A percentile compares a stretch with the other conserved stretches of the same genome.
Conservation (phyloP, 2,113 vertebrate genomes). For the Xenus cinereus region DNA sequence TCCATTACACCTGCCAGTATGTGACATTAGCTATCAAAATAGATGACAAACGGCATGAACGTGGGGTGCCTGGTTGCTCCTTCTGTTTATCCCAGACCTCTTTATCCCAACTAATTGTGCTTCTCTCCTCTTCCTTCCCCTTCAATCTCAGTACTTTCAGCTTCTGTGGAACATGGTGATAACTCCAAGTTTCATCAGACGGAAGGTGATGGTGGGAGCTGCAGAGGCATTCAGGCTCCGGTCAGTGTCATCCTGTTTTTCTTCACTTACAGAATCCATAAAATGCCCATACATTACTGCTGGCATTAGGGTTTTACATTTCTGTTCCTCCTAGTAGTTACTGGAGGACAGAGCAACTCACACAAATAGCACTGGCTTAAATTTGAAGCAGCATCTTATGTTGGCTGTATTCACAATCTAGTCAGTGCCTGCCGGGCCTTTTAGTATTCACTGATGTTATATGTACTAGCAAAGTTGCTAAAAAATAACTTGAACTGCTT, state of each 20-base stretch:
- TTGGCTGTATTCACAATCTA: not conserved
- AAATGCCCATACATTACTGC: not conserved
- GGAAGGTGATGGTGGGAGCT: not conserved
- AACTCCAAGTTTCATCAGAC: not conserved
- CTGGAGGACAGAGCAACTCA: not conserved
- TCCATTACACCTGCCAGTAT: slow-evolving; percentile 35
- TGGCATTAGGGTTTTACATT: not conserved
- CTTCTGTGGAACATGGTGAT: not conserved
- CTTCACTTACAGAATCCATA: not conserved
- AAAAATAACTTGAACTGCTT: not conserved
- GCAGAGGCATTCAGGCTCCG: not conserved
- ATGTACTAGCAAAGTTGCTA: not conserved
- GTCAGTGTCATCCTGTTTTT: not conserved
- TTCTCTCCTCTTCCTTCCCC: not conserved
- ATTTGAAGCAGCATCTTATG: not conserved
- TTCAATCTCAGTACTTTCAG: not conserved
- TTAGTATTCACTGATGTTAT: not conserved
- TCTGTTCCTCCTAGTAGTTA: not conserved
- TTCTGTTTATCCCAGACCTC: slow-evolving; percentile 4
- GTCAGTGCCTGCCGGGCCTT: not conserved
- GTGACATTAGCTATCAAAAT: slow-evolving; percentile 34
- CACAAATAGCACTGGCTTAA: not conserved
- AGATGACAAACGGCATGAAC: slow-evolving; percentile 29
- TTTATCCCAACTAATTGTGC: not conserved
- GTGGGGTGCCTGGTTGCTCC: slow-evolving; percentile 28